Base-by-base conservation (phyloP, 2,888 invertebrate species). In the Erebia palarica region DNA sequence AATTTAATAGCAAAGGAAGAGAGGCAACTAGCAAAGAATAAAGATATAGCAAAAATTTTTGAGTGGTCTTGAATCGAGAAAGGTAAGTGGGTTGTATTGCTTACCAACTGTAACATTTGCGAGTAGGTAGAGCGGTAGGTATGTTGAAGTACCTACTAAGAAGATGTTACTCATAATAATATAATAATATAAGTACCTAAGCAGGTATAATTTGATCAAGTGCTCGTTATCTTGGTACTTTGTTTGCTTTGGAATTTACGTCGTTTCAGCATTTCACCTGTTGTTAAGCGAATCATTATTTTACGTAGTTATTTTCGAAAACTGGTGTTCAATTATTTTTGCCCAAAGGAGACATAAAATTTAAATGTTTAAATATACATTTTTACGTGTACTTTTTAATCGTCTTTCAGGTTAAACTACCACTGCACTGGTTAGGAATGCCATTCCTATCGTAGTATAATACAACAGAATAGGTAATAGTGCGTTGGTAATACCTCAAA, bases 221-320 rank as follows among this genome's bases (percentile, higher is more conserved):
- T 36, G 53, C 58, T 58, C 58, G 58, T 58, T 27, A 58, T 58
- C 58, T 58, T 36, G 14, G 53, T 16, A 16, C 53, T 53, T 53
- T n/a, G 16, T 53, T 16, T 53, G 53, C 10, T 9, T 9, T n/a
- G 16, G 53, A 10, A 16, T 53, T 18, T 16, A 53, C 53, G 53
- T 16, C 16, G 16, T 3, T 53, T 51, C 51, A 51, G 7, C 1
- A 5, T 51, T 8, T n/a, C 4, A n/a, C 0, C 1, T 53, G 49
- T 14, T 53, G 53, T 16, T 16, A 16, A 9, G 53, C 16, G n/a
- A 53, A 53, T 16, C 7, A 53, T n/a, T 9, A 16, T 2, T n/a
- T n/a, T 51, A n/a, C 49, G 5, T 49, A 49, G 49, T 49, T 13
- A 49, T 1, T 27, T 36, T 36, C 7, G 36, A 36, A 36, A 7